Evolutionary conservation across 2,113 vertebrate species (phyloP).

Genomic region (Platichthys flesus): DNA sequence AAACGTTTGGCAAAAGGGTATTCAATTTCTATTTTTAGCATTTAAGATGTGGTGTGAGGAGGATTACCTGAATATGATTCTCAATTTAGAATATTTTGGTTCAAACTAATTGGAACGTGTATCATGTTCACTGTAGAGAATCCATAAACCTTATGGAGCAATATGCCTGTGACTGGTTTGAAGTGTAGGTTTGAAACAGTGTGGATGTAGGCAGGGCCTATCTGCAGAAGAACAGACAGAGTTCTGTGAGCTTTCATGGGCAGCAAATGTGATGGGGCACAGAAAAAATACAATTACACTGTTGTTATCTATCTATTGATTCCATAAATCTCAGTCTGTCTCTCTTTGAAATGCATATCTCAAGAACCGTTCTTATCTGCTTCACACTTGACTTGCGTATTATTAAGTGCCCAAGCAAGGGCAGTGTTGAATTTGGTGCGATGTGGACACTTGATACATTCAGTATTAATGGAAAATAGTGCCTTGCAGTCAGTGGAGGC

Average conservation of each 20-base stretch:
- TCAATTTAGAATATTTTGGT: not conserved
- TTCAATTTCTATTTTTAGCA: conserved; percentile 3
- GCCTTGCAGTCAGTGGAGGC: no score
- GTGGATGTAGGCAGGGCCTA: not conserved
- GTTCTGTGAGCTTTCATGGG: conserved; percentile 5
- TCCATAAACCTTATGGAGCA: no score
- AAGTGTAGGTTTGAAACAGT: not conserved
- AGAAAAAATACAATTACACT: conserved; percentile 24
- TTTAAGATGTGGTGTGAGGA: conserved; percentile 6
- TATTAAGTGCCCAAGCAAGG: not conserved
- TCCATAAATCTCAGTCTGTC: not conserved
- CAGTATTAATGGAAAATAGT: not conserved
- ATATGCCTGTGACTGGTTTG: not conserved
- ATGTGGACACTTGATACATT: not conserved
- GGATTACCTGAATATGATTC: not conserved
- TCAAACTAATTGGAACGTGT: not conserved
- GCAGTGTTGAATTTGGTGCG: not conserved
- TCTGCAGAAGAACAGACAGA: conserved; percentile 29
- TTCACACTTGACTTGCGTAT: not conserved
- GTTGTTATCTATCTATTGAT: conserved; percentile 1
- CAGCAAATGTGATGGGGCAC: not conserved
- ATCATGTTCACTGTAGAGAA: not conserved
- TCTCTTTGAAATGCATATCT: not conserved
- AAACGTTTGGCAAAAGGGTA: not conserved
- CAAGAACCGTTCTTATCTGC: not conserved